Evolutionary conservation across 2,113 vertebrate genomes (phyloP).

Genomic region (Alligator mississippiensis): DNA sequence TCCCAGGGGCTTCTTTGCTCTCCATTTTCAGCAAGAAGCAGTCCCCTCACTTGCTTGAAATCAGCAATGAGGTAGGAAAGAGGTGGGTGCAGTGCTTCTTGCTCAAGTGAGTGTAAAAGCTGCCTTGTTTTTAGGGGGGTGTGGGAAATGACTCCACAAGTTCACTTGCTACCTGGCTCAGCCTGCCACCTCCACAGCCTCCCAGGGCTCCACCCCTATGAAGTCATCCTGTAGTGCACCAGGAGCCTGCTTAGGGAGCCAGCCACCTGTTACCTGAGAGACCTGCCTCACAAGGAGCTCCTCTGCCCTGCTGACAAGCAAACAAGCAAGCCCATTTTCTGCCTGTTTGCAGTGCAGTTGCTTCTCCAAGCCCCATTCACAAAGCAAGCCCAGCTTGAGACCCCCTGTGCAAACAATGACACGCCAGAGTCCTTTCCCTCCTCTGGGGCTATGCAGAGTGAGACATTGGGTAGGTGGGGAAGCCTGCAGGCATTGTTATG

Average conservation of each 20-base stretch:
- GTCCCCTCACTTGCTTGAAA: neutral
- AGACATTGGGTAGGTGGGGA: neutral
- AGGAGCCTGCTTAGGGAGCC: conserved; percentile 61
- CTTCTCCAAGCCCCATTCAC: too few relatives aligned
- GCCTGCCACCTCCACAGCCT: conserved; percentile 80
- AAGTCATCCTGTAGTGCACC: conserved; percentile 70
- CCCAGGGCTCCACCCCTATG: conserved; percentile 81
- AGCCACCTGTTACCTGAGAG: conserved; percentile 83
- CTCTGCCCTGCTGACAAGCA: neutral
- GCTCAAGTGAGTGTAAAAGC: neutral
- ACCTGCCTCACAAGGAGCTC: conserved; percentile 48
- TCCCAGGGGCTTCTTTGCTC: conserved; percentile 74
- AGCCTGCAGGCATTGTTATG: neutral
- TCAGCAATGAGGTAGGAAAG: too few relatives aligned
- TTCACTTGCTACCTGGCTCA: conserved; percentile 77
- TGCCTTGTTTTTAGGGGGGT: neutral
- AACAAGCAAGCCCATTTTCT: conserved; percentile 62
- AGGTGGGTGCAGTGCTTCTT: neutral
- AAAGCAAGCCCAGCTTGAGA: neutral
- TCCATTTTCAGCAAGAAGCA: conserved; percentile 72
- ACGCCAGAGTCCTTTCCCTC: neutral
- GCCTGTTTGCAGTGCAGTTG: neutral
- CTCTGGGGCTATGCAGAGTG: neutral
- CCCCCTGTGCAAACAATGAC: neutral
- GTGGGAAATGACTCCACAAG: neutral